A percentile compares a stretch with the other conserved stretches of the same genome.
Conservation (phyloP, 2,113 vertebrate species). For the Geococcyx californianus region DNA sequence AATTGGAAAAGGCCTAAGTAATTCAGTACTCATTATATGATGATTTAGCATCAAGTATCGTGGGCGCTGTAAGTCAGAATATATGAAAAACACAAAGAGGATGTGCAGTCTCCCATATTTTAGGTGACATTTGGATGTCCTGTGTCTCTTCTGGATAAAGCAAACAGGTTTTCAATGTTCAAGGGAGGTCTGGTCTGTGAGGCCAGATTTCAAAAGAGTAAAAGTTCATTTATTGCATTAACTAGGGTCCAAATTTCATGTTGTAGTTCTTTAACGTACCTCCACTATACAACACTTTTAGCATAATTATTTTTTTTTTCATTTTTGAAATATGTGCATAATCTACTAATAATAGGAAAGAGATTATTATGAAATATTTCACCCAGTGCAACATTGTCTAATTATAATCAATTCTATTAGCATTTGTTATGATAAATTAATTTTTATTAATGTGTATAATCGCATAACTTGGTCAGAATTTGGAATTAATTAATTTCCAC, state of each 20-base stretch:
- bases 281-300: neutral
- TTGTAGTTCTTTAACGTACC: neutral
- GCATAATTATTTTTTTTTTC: neutral
- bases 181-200: neutral
- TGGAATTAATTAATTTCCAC: constrained; percentile 35
- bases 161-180: neutral
- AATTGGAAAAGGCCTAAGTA: constrained; percentile 73
- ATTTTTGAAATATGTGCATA: constrained; percentile 51
- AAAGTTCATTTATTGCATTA: neutral
- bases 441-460: constrained; percentile 39
- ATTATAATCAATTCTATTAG: constrained; percentile 56
- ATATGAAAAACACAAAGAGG: neutral
- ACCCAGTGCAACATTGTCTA: constrained; percentile 2
- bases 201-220: neutral
- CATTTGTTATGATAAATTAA: constrained; percentile 58
- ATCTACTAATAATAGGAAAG: constrained; percentile 21
- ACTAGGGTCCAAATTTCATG: neutral
- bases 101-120: neutral
- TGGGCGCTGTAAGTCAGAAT: neutral
- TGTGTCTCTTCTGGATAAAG: neutral
- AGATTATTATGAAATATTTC: constrained; percentile 36
- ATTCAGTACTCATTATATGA: constrained; percentile 61
- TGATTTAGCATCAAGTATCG: constrained; percentile 55
- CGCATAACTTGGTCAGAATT: constrained; percentile 41
- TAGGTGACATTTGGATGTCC: neutral